Conservation (phyloP, 2,797 vertebrate genomes). For the Halcyon badia region DNA sequence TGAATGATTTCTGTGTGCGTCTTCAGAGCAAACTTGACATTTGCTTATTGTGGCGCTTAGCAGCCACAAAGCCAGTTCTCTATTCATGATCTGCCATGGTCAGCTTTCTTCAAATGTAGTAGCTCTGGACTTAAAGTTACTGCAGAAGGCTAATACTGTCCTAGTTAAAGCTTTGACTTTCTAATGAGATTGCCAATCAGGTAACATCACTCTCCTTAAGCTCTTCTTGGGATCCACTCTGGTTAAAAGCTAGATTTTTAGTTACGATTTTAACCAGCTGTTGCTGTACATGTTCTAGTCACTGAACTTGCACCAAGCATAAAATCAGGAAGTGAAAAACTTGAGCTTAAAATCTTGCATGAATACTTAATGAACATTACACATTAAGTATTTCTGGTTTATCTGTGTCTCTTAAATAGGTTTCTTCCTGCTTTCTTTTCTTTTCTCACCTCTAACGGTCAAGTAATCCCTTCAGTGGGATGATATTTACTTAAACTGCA, state of each 20-base stretch:
- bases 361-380: not conserved
- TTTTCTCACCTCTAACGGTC: not conserved
- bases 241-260: not conserved
- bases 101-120: not conserved
- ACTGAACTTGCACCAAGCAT: not conserved
- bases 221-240: not conserved
- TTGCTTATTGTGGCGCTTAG: not conserved
- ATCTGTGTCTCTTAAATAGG: not conserved
- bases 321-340: not conserved
- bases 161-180: not conserved
- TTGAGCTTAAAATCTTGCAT: accelerated
- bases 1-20: not conserved
- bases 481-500: not conserved
- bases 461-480: not conserved
- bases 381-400: not conserved
- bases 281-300: not conserved
- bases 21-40: not conserved
- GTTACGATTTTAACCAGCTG: not conserved
- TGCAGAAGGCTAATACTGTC: not conserved
- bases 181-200: too few relatives aligned
- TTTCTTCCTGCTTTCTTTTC: not conserved
- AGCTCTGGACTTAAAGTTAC: not conserved
- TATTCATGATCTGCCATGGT: not conserved
- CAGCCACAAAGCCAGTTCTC: not conserved
- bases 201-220: not conserved